phyloP scores from a whole-genome alignment of 2,888 invertebrate species.

The Drosophila planitibia region DNA sequence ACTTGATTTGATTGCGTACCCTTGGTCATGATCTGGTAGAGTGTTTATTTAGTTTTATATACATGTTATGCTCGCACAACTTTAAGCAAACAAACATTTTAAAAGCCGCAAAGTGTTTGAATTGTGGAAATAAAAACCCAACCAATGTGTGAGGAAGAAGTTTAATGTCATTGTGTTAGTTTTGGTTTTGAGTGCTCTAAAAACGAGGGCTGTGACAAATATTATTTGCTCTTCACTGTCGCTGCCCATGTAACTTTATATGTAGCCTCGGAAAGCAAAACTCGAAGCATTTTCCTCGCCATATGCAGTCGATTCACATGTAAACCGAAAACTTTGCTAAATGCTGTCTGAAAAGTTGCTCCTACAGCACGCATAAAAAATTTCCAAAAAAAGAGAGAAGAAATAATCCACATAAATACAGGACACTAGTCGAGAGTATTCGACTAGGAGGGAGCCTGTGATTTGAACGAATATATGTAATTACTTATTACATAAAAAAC shows the following conservation, averaged over 20 bases:
- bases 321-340: conserved; percentile 62
- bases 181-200: conserved; percentile 47
- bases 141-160: conserved; percentile 35
- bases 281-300: conserved; percentile 30
- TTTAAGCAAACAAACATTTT: conserved; percentile 61
- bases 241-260: conserved; percentile 28
- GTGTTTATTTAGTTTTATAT: conserved; percentile 28
- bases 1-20: conserved; percentile 34
- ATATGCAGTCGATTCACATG: conserved; percentile 51
- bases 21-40: conserved; percentile 47
- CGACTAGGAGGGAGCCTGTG: neutral
- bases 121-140: conserved; percentile 15
- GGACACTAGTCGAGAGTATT: neutral
- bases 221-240: conserved; percentile 52
- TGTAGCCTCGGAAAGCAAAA: conserved; percentile 4
- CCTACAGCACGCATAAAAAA: conserved; percentile 39
- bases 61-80: conserved; percentile 38
- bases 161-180: conserved; percentile 62
- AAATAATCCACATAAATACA: neutral
- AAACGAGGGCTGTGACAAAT: conserved; percentile 48
- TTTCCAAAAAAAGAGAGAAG: conserved; percentile 32
- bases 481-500: neutral
- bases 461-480: neutral
- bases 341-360: conserved; percentile 65
- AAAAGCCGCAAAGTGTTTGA: conserved; percentile 55